Conservation (phyloP, 2,113 vertebrate species). For the Callipepla californica region DNA sequence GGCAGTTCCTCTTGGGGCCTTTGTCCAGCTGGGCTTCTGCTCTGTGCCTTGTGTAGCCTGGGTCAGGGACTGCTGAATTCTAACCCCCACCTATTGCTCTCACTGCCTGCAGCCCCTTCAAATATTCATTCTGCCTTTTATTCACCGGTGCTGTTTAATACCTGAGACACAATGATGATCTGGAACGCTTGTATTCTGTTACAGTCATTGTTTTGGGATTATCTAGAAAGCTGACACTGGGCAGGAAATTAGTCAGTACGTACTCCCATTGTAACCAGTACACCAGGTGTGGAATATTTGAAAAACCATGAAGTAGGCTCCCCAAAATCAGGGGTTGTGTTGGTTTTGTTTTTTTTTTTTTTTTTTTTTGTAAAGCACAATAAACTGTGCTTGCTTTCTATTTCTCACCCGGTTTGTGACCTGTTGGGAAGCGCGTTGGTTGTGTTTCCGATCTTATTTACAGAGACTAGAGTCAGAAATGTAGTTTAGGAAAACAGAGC, state of each 20-base stretch:
- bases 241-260: background rate
- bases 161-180: background rate
- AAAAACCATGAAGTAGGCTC: conserved; percentile 26
- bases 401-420: background rate
- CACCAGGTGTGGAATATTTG: conserved; percentile 21
- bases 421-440: rapidly evolving
- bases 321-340: background rate
- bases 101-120: conserved; percentile 23
- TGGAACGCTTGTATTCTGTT: conserved; percentile 1
- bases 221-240: conserved; percentile 33
- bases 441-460: background rate
- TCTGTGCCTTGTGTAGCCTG: background rate
- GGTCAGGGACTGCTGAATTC: background rate
- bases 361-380: background rate
- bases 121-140: conserved; percentile 51
- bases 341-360: background rate
- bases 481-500: background rate
- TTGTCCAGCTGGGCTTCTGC: rapidly evolving
- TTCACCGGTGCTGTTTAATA: conserved; percentile 4
- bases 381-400: background rate
- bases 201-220: conserved; percentile 28
- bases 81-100: background rate
- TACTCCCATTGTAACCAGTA: background rate
- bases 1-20: background rate
- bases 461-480: background rate